phyloP scores from a whole-genome alignment of 2,797 vertebrate species.

The Myoxocephalus aenaeus region DNA sequence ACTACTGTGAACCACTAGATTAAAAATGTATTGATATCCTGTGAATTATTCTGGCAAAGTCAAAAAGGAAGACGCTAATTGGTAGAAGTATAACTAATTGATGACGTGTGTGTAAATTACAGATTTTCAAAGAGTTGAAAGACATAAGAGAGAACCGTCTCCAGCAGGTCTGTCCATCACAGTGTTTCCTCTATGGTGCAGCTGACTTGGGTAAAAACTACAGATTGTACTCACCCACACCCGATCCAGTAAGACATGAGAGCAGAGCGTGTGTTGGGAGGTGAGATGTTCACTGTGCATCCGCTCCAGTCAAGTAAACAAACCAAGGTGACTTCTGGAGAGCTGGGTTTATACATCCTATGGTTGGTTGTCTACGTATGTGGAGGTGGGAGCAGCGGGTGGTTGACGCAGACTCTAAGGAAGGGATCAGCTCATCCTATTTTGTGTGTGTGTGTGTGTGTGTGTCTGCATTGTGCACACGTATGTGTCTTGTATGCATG shows the following conservation, averaged over 20 bases:
- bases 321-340: conserved; percentile 82
- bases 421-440: conserved; percentile 78
- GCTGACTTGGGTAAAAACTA: conserved; percentile 52
- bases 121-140: conserved; percentile 74
- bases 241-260: conserved; percentile 46
- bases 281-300: conserved; percentile 61
- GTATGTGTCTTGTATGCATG: conserved; percentile 40
- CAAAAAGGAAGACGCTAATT: conserved; percentile 72
- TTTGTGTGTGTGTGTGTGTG: conserved; percentile 49
- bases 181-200: conserved; percentile 35
- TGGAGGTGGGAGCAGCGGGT: conserved; percentile 75
- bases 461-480: conserved; percentile 30
- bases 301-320: conserved; percentile 74
- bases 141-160: conserved; percentile 26
- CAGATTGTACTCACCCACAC: conserved; percentile 64
- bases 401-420: conserved; percentile 76
- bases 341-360: conserved; percentile 74
- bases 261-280: conserved; percentile 44
- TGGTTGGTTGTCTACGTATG: conserved; percentile 63
- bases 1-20: conserved; percentile 55
- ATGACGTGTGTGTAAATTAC: conserved; percentile 67
- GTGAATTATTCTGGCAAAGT: conserved; percentile 74
- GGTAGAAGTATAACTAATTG: conserved; percentile 75
- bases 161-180: conserved; percentile 54
- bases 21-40: conserved; percentile 74